These are phyloP conservation scores for Nezara viridula DNA, from an alignment of 2,888 invertebrate species.

Conservation along the genomic window DNA sequence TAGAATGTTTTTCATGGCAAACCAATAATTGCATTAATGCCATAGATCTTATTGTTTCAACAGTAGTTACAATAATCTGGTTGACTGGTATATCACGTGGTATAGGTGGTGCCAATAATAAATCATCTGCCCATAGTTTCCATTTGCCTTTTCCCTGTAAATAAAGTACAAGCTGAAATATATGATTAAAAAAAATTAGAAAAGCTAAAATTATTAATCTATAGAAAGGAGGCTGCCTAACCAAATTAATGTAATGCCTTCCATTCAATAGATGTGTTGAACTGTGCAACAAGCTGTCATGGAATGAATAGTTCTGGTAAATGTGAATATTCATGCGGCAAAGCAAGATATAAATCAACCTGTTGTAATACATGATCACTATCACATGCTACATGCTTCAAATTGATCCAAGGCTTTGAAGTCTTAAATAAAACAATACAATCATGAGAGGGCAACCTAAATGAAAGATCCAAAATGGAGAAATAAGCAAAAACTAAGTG, in stretches of 20 bases:
- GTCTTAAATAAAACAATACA: no score
- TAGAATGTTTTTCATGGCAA: conserved; percentile 83
- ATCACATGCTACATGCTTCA: no score
- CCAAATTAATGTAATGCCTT: background rate
- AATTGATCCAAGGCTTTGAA: no score
- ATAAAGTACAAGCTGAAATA: conserved; percentile 55
- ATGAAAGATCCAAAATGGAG: no score
- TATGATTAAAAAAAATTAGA: background rate
- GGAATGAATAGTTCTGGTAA: no score
- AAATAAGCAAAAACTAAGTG: no score
- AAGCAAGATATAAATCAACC: no score
- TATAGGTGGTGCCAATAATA: conserved; percentile 81
- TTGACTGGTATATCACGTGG: conserved; percentile 92
- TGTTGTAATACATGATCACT: no score
- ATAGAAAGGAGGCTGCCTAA: background rate
- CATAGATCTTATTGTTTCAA: conserved; percentile 89
- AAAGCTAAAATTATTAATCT: background rate
- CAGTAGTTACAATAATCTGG: conserved; percentile 93
- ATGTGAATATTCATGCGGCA: no score
- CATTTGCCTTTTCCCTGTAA: conserved; percentile 88
- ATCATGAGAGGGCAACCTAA: no score
- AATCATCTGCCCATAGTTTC: conserved; percentile 92
- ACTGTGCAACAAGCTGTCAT: no score
- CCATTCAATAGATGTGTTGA: no score
- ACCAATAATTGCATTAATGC: conserved; percentile 85